Percentiles rank a stretch among this genome's conserved stretches.
Conservation (phyloP, 2,888 invertebrate species). For the Cheilosia vernalis region DNA sequence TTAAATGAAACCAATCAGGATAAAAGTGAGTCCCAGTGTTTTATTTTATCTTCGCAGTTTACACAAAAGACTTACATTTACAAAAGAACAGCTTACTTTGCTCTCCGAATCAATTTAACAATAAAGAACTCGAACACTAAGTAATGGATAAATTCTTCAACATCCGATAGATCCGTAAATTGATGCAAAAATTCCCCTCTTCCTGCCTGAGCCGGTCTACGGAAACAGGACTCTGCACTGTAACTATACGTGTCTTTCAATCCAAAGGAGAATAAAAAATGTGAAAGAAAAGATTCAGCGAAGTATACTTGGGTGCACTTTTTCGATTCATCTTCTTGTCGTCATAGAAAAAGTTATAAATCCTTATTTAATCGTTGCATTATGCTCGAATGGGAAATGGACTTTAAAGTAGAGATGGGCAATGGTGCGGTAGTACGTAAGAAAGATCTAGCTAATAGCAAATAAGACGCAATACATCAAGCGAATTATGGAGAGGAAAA, state of each 20-base stretch:
- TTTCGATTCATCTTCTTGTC: constrained; percentile 2
- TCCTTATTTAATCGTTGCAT: constrained; percentile 52
- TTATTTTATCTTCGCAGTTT: no score
- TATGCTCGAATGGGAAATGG: constrained; percentile 21
- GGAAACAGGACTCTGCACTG: neutral
- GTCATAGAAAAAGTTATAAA: constrained; percentile 40
- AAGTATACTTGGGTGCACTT: neutral
- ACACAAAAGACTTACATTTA: no score
- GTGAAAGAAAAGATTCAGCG: neutral
- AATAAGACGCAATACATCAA: constrained; percentile 19
- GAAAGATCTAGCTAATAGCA: constrained; percentile 31
- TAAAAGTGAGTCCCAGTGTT: no score
- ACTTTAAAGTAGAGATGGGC: neutral
- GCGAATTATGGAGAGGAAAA: neutral
- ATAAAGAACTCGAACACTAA: neutral
- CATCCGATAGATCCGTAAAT: neutral
- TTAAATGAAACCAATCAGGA: no score
- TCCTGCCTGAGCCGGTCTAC: neutral
- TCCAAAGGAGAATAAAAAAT: neutral
- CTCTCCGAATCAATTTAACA: no score
- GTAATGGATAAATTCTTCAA: neutral
- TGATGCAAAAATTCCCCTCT: neutral
- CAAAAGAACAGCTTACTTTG: no score
- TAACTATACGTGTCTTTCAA: neutral
- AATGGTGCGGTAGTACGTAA: constrained; percentile 2